phyloP scores from a whole-genome alignment of 1,140 invertebrate species.

The Bombus difficillimus region DNA sequence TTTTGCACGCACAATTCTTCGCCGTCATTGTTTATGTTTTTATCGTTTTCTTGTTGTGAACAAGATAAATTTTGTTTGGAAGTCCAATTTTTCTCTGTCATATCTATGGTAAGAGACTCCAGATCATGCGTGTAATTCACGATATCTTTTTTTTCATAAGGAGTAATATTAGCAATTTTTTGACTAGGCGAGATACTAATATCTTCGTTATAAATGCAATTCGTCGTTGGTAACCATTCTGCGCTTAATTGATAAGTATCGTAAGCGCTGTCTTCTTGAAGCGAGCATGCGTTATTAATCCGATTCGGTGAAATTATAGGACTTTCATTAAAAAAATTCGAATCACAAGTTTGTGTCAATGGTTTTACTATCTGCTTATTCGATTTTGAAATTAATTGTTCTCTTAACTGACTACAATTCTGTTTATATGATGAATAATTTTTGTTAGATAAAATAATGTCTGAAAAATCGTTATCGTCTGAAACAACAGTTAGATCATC shows the following conservation, averaged over 20 bases:
- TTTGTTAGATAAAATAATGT: background rate
- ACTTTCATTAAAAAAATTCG: background rate
- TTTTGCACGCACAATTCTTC: background rate
- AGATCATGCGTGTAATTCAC: background rate
- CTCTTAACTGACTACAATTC: background rate
- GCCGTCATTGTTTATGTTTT: background rate
- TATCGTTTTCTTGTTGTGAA: background rate
- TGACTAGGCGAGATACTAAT: too few species aligned
- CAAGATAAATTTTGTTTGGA: background rate
- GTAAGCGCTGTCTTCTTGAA: conserved; percentile 32
- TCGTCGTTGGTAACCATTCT: background rate
- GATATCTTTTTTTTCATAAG: background rate
- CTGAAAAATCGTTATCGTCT: background rate
- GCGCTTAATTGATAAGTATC: background rate
- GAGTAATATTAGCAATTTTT: background rate
- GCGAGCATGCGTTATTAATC: background rate
- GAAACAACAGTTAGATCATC: too few species aligned
- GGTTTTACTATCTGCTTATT: background rate
- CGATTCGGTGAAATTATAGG: background rate
- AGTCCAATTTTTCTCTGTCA: background rate
- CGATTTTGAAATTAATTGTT: background rate
- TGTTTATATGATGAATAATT: background rate
- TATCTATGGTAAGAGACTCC: too few species aligned
- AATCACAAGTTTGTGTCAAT: background rate
- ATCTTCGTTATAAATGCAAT: background rate